These are phyloP conservation scores for Agrochola lota DNA, from an alignment of 2,888 invertebrate genomes.

Conservation along the genomic window DNA sequence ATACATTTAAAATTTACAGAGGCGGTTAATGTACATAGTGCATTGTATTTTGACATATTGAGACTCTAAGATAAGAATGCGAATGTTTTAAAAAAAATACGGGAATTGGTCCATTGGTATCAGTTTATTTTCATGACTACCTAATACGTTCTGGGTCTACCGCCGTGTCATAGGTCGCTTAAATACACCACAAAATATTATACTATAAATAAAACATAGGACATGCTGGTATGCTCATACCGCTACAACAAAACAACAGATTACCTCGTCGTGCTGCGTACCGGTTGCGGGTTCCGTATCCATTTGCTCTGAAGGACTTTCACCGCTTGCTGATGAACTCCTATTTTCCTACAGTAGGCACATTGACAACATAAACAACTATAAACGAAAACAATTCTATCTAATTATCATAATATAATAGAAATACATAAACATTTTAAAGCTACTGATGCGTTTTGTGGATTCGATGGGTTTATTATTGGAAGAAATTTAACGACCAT, in stretches of 20 bases:
- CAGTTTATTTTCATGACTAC: background rate
- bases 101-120: background rate
- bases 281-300: conserved; percentile 71
- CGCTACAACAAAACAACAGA: conserved; percentile 52
- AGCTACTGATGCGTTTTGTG: conserved; percentile 25
- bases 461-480: conserved; percentile 19
- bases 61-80: too few species aligned
- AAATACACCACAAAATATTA: conserved; percentile 21
- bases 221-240: conserved; percentile 24
- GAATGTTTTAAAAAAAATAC: background rate
- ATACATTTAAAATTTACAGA: background rate
- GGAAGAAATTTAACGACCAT: background rate
- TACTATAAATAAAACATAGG: conserved; percentile 18
- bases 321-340: conserved; percentile 73
- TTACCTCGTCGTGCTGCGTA: conserved; percentile 76
- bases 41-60: background rate
- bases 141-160: background rate
- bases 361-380: conserved; percentile 75
- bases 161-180: conserved; percentile 9
- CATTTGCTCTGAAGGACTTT: conserved; percentile 70
- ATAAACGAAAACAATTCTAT: conserved; percentile 60
- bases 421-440: conserved; percentile 29
- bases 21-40: too few species aligned
- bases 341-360: conserved; percentile 78
- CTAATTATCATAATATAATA: conserved; percentile 35